These are phyloP conservation scores for Chloroclysta siterata DNA, from an alignment of 2,888 invertebrate species.

Conservation along the genomic window DNA sequence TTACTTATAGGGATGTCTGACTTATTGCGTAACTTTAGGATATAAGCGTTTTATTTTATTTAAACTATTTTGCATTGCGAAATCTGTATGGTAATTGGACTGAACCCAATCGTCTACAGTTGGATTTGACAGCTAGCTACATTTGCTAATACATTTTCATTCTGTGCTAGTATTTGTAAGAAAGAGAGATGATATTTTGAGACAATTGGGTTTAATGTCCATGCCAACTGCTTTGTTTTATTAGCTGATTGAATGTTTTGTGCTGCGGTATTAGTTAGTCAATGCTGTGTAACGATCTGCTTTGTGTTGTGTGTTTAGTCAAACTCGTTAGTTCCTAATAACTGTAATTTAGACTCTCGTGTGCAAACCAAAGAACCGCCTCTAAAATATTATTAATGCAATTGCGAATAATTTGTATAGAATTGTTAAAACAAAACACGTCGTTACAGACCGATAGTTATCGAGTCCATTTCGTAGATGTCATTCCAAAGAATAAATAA, in stretches of 20 bases:
- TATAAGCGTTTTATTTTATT: neutral
- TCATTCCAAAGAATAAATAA: neutral
- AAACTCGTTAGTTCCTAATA: neutral
- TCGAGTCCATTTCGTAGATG: neutral
- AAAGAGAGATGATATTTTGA: neutral
- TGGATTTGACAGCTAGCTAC: neutral
- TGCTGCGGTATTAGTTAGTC: constrained; percentile 4
- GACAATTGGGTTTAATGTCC: constrained; percentile 18
- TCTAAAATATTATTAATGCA: neutral
- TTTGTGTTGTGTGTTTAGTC: constrained; percentile 6
- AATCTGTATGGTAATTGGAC: constrained; percentile 8
- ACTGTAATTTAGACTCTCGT: neutral
- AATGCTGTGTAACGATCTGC: constrained; percentile 4
- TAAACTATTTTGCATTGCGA: constrained; percentile 15
- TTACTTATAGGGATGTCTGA: neutral
- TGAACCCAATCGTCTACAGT: constrained; percentile 11
- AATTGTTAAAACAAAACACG: neutral
- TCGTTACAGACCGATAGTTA: neutral
- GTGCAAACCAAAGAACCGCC: neutral
- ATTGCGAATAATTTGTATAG: neutral
- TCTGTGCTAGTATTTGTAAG: neutral
- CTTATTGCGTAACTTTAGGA: neutral
- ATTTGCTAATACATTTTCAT: neutral
- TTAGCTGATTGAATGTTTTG: neutral
- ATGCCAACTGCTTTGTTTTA: constrained; percentile 1